phyloP scores from a whole-genome alignment of 2,888 invertebrate species.

The Hermaeophaga mercurialis region DNA sequence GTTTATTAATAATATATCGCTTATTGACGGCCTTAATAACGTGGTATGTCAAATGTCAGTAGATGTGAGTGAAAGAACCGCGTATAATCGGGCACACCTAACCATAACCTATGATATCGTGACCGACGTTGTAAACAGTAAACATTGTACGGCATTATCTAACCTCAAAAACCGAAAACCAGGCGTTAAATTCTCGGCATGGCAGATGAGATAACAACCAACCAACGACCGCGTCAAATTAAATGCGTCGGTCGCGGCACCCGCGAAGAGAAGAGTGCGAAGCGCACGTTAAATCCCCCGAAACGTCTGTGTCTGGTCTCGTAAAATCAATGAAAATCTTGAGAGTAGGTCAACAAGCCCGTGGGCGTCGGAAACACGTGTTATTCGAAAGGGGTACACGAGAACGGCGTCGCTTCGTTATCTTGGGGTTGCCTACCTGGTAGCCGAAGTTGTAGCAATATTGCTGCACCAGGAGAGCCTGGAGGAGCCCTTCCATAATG shows the following conservation, averaged over 20 bases:
- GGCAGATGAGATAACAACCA: conserved; percentile 23
- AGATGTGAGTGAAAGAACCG: background rate
- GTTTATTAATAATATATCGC: no score
- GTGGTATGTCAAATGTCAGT: no score
- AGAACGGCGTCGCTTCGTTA: background rate
- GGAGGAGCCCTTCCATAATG: conserved; percentile 58
- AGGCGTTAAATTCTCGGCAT: conserved; percentile 2
- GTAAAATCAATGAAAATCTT: conserved; percentile 49
- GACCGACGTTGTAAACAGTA: conserved; percentile 14
- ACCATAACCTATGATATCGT: conserved; percentile 24
- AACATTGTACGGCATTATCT: conserved; percentile 21
- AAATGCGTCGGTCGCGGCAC: conserved; percentile 34
- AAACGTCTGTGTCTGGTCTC: conserved; percentile 44
- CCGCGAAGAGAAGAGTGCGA: conserved; percentile 1
- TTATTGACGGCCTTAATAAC: no score
- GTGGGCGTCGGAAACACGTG: conserved; percentile 39
- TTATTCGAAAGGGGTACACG: conserved; percentile 10
- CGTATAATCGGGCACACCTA: background rate
- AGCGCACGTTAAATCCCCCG: conserved; percentile 40
- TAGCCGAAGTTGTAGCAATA: conserved; percentile 53
- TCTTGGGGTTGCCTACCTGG: conserved; percentile 48
- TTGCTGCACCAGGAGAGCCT: conserved; percentile 54
- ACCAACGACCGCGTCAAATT: conserved; percentile 30
- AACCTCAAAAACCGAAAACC: conserved; percentile 22
- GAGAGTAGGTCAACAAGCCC: conserved; percentile 51